These are phyloP conservation scores for Leucophenga maculata DNA, from an alignment of 2,888 invertebrate species.

Conservation along the genomic window DNA sequence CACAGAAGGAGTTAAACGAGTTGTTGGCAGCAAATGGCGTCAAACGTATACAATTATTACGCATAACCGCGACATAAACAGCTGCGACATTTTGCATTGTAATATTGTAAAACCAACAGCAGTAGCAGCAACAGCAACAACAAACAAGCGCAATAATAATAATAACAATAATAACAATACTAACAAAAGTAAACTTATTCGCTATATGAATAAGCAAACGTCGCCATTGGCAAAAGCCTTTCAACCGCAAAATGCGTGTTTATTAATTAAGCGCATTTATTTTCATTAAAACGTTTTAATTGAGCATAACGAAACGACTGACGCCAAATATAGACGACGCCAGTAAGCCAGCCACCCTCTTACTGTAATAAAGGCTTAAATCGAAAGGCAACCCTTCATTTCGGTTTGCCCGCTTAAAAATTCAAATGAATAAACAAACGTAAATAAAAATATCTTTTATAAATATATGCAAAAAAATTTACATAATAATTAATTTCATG, in stretches of 20 bases:
- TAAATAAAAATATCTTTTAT: conserved; percentile 18
- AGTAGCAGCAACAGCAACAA: conserved; percentile 12
- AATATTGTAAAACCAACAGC: conserved; percentile 33
- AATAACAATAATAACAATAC: conserved; percentile 12
- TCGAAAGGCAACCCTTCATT: conserved; percentile 17
- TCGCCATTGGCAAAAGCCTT: background rate
- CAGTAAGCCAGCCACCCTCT: background rate
- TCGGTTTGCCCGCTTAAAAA: background rate
- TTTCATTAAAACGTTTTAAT: conserved; percentile 72
- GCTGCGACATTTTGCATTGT: conserved; percentile 54
- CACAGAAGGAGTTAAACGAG: conserved; percentile 9
- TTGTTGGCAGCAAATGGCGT: conserved; percentile 28
- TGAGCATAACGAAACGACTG: conserved; percentile 63
- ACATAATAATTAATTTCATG: conserved; percentile 70
- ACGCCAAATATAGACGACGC: conserved; percentile 54
- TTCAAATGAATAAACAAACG: conserved; percentile 14
- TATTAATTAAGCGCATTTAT: conserved; percentile 73
- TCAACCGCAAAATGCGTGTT: conserved; percentile 72
- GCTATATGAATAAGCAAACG: background rate
- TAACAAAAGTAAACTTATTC: background rate
- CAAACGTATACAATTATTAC: conserved; percentile 48
- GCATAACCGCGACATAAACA: conserved; percentile 58
- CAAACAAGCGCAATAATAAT: conserved; percentile 19
- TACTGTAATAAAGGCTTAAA: background rate
- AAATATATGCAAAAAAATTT: conserved; percentile 40